phyloP scores from a whole-genome alignment of 2,888 invertebrate species.

The Heteropelma amictum region DNA sequence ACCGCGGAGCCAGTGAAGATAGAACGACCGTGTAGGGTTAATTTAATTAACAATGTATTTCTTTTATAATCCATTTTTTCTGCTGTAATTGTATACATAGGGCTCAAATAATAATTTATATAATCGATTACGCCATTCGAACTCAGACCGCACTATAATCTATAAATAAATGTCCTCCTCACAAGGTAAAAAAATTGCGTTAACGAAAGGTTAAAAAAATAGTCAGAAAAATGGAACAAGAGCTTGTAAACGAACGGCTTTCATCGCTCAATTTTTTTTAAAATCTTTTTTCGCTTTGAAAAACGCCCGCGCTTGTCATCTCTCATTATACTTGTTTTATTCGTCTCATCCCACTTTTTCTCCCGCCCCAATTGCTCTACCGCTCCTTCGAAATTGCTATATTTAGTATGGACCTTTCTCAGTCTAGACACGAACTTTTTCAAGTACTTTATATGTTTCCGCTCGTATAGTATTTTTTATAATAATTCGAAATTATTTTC shows the following conservation, averaged over 20 bases:
- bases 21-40: too few species aligned
- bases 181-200: neutral
- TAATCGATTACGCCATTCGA: constrained; percentile 1
- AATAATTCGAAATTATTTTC: neutral
- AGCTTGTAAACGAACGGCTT: constrained; percentile 32
- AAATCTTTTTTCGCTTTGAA: neutral
- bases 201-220: neutral
- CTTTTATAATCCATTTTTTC: neutral
- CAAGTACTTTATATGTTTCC: neutral
- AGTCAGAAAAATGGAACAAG: constrained; percentile 14
- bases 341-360: neutral
- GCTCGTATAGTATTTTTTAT: neutral
- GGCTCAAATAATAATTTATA: constrained; percentile 11
- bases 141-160: neutral
- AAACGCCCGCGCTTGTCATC: neutral
- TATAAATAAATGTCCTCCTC: constrained; percentile 11
- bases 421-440: neutral
- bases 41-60: too few species aligned
- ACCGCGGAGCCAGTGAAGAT: too few species aligned
- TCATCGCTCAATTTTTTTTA: neutral
- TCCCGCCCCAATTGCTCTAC: neutral
- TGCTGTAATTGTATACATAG: neutral
- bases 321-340: neutral
- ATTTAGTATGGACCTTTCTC: neutral
- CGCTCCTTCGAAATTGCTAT: neutral